These are phyloP conservation scores for Abrostola tripartita DNA, from an alignment of 2,888 invertebrate genomes.

Conservation along the genomic window DNA sequence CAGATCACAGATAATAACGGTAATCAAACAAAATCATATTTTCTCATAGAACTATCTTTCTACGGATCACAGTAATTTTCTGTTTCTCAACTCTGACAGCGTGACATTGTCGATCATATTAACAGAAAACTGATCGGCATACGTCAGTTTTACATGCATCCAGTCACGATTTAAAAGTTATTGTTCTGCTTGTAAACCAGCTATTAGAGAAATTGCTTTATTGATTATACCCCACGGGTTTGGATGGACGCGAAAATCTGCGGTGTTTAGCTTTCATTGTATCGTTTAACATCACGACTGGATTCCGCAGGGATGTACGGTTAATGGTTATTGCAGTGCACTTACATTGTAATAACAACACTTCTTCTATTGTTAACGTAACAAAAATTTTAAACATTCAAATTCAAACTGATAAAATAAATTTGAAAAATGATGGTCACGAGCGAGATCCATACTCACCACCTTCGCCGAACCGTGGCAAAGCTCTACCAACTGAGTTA, in stretches of 20 bases:
- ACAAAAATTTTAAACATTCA: no score
- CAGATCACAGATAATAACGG: constrained; percentile 57
- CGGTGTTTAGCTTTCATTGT: constrained; percentile 21
- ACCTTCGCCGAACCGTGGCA: no score
- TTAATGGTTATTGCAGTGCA: neutral
- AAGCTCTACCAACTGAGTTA: no score
- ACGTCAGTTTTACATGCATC: constrained; percentile 32
- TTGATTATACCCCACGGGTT: constrained; percentile 22
- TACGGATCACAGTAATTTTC: constrained; percentile 60
- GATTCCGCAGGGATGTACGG: neutral
- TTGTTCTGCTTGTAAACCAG: constrained; percentile 35
- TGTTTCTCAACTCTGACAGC: constrained; percentile 62
- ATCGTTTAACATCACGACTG: constrained; percentile 1
- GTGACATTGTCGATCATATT: constrained; percentile 50
- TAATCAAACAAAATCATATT: constrained; percentile 57
- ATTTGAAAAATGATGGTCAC: no score
- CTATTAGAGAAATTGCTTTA: constrained; percentile 44
- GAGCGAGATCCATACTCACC: no score
- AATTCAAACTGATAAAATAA: no score
- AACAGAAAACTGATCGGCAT: constrained; percentile 30
- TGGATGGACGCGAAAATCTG: constrained; percentile 24
- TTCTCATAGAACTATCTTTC: constrained; percentile 58
- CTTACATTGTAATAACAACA: no score
- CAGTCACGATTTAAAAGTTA: constrained; percentile 46
- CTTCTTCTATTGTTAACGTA: no score